phyloP scores from a whole-genome alignment of 2,113 vertebrate genomes.

The Speoplatyrhinus poulsoni region DNA sequence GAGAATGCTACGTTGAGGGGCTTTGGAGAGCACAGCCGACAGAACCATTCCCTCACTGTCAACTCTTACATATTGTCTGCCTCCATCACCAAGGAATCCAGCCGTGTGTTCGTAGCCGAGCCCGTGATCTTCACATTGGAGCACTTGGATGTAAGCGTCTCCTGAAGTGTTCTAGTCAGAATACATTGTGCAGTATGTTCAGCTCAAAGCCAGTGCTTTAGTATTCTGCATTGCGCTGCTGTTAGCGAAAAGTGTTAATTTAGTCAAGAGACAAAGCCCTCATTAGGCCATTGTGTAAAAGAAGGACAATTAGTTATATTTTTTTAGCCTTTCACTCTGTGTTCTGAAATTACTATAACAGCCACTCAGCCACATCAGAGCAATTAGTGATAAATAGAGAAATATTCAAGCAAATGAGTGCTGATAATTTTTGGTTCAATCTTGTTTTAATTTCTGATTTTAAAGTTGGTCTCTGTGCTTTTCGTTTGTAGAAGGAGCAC shows the following conservation, averaged over 20 bases:
- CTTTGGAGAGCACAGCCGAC: conserved; percentile 78
- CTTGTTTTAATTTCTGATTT: conserved; percentile 40
- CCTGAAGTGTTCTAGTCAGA: conserved; percentile 26
- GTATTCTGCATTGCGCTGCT: neutral
- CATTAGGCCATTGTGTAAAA: neutral
- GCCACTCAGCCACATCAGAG: neutral
- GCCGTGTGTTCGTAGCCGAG: conserved; percentile 92
- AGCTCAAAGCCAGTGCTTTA: conserved; percentile 8
- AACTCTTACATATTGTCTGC: conserved; percentile 97
- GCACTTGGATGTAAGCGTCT: conserved; percentile 93
- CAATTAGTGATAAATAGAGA: neutral
- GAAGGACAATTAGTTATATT: neutral
- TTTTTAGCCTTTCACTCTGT: neutral
- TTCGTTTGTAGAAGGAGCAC: conserved; percentile 88
- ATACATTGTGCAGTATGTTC: conserved; percentile 8
- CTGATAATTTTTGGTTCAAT: neutral
- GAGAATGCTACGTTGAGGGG: conserved; percentile 94
- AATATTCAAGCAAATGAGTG: conserved; percentile 20
- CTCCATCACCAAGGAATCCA: conserved; percentile 98
- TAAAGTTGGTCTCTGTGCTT: conserved; percentile 17
- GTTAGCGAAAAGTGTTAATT: neutral
- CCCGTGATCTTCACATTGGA: conserved; percentile 94
- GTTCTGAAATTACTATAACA: conserved; percentile 2
- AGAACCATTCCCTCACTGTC: conserved; percentile 92
- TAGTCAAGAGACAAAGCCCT: neutral